Evolutionary conservation across 2,797 vertebrate genomes (phyloP).

Genomic region (Silurus aristotelis): DNA sequence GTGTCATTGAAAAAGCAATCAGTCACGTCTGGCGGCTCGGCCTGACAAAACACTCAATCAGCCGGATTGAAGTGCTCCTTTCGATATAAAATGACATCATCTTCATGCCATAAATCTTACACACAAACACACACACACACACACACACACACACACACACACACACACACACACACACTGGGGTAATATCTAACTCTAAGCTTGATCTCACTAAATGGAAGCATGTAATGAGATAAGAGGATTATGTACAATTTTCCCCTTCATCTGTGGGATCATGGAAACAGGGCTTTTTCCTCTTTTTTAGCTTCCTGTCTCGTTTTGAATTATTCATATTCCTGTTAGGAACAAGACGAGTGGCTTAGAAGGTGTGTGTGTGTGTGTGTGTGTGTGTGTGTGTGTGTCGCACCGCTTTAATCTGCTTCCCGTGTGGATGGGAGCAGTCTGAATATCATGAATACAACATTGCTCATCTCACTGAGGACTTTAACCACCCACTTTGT

Average conservation of each 20-base stretch:
- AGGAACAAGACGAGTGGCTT: conserved; percentile 44
- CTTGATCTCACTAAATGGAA: conserved; percentile 47
- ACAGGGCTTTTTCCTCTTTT: conserved; percentile 8
- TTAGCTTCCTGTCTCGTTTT: conserved; percentile 2
- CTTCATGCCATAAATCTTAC: not conserved
- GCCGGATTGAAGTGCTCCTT: conserved; percentile 11
- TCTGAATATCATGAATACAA: conserved; percentile 51
- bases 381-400: not conserved
- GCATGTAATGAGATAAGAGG: conserved; percentile 55
- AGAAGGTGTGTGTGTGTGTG: conserved; percentile 36
- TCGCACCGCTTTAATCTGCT: conserved; percentile 51
- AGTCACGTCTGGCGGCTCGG: conserved; percentile 16
- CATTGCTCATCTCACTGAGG: conserved; percentile 34
- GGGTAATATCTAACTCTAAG: conserved; percentile 43
- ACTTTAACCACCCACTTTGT: too few relatives aligned
- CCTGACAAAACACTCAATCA: conserved; percentile 12
- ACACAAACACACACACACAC: not conserved
- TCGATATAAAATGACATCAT: conserved; percentile 28
- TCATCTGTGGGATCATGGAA: conserved; percentile 33
- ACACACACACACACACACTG: conserved; percentile 1
- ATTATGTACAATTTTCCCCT: conserved; percentile 40
- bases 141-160: not conserved
- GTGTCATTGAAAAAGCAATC: conserved; percentile 29
- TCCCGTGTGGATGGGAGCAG: conserved; percentile 37
- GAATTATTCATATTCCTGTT: conserved; percentile 56